Conservation (phyloP, 1,140 invertebrate genomes). For the Wasmannia auropunctata region DNA sequence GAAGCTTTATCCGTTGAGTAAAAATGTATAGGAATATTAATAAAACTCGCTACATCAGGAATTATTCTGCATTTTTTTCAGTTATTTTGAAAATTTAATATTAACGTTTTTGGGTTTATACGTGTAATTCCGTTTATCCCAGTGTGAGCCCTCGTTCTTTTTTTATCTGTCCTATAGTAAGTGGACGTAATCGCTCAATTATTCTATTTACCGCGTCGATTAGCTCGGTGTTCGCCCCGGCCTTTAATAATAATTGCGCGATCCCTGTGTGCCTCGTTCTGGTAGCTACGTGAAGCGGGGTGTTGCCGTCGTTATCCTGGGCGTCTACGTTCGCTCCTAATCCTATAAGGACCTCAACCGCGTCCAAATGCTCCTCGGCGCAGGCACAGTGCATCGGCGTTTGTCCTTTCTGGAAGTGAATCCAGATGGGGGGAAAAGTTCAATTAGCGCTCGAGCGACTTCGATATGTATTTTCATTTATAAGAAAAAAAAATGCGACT, state of each 20-base stretch:
- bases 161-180: not conserved
- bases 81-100: constrained; percentile 16
- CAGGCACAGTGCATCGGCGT: constrained; percentile 91
- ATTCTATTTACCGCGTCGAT: constrained; percentile 84
- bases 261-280: constrained; percentile 91
- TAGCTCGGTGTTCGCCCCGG: constrained; percentile 87
- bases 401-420: constrained; percentile 85
- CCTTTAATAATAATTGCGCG: constrained; percentile 89
- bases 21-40: no score
- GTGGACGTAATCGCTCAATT: not conserved
- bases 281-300: constrained; percentile 92
- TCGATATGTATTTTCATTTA: not conserved
- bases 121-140: not conserved
- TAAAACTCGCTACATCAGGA: not conserved
- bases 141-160: not conserved
- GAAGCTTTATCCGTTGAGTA: not conserved
- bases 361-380: constrained; percentile 89
- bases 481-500: not conserved
- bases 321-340: constrained; percentile 87
- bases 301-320: constrained; percentile 91
- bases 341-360: constrained; percentile 88
- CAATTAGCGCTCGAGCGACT: not conserved
- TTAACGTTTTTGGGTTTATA: not conserved
- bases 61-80: not conserved
- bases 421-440: not conserved